Conservation (phyloP, 2,888 invertebrate genomes). For the Lobophora halterata region DNA sequence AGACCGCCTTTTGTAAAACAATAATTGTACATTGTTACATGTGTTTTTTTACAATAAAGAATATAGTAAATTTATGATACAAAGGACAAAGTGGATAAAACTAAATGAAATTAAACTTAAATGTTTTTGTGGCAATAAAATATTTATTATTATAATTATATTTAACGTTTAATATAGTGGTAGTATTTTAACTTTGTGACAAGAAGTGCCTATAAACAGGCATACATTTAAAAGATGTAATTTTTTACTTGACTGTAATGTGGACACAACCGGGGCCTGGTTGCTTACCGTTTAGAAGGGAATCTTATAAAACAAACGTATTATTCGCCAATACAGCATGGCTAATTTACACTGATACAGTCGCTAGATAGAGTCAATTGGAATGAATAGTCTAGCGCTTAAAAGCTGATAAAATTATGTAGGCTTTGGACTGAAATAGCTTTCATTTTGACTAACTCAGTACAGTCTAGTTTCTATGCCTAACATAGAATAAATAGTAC, state of each 20-base stretch:
- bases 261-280: background rate
- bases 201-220: too few species aligned
- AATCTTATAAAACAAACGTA: slow-evolving; percentile 48
- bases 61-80: too few species aligned
- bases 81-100: too few species aligned
- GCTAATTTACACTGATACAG: slow-evolving; percentile 21
- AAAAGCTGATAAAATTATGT: slow-evolving; percentile 15
- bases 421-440: slow-evolving; percentile 9
- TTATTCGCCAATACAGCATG: slow-evolving; percentile 49
- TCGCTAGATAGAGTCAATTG: slow-evolving; percentile 13
- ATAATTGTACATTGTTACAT: too few species aligned
- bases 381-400: slow-evolving; percentile 14
- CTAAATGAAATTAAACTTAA: too few species aligned
- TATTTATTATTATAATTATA: too few species aligned
- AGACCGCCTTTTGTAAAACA: too few species aligned
- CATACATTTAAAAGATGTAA: too few species aligned
- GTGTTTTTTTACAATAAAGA: too few species aligned
- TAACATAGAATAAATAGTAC: background rate
- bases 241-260: background rate
- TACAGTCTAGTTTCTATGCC: background rate
- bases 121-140: too few species aligned
- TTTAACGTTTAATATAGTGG: too few species aligned
- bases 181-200: too few species aligned
- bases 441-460: background rate
- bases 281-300: background rate